These are phyloP conservation scores for Chunga burmeisteri DNA, from an alignment of 2,113 vertebrate species.

Conservation along the genomic window DNA sequence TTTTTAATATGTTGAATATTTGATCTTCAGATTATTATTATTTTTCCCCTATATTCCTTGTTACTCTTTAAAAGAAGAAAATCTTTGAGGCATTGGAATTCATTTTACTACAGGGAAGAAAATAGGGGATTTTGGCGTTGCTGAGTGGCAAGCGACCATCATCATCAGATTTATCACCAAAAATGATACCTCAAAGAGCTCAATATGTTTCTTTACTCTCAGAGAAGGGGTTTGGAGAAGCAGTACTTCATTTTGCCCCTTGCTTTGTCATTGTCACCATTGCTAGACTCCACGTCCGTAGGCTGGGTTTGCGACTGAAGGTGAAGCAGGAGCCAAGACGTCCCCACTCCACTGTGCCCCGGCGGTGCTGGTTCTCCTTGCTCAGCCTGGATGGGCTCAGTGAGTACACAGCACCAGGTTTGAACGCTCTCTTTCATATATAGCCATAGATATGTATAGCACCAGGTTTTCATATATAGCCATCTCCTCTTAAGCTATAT, in stretches of 20 bases:
- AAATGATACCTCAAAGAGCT: background rate
- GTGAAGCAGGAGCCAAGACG: background rate
- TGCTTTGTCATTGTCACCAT: background rate
- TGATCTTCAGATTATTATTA: background rate
- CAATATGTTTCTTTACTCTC: background rate
- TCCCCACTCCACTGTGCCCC: background rate
- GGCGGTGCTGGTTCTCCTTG: background rate
- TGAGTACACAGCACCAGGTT: background rate
- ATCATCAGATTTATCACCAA: background rate
- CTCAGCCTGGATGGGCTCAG: background rate
- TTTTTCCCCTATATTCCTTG: background rate
- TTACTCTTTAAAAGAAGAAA: background rate
- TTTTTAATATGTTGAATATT: background rate
- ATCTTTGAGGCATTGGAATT: background rate
- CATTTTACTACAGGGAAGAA: background rate
- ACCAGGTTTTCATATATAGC: background rate
- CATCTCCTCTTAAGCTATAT: background rate
- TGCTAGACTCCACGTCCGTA: background rate
- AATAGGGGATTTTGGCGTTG: background rate
- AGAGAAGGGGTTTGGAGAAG: background rate
- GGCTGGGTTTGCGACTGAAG: background rate
- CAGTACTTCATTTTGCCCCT: rapidly evolving
- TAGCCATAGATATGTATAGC: background rate
- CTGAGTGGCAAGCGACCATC: background rate
- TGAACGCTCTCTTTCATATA: no score